Evolutionary conservation across 2,888 invertebrate species (phyloP).

Genomic region (Saturnia pavonia): DNA sequence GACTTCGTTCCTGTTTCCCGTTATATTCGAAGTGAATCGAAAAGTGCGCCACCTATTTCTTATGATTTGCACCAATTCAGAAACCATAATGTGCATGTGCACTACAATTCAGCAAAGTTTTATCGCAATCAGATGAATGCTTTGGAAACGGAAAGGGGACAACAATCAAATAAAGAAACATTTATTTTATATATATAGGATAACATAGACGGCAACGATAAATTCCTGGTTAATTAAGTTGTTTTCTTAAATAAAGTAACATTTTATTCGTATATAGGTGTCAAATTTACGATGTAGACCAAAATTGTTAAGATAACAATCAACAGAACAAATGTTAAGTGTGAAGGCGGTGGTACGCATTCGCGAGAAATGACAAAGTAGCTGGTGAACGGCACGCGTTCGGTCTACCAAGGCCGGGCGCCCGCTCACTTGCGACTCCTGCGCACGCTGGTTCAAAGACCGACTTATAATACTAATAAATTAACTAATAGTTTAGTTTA

Average conservation of each 20-base stretch:
- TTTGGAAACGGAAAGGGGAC: no score
- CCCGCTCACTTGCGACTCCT: slow-evolving; percentile 51
- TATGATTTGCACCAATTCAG: no score
- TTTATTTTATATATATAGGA: no score
- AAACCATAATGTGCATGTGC: no score
- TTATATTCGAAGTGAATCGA: no score
- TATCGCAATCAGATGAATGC: no score
- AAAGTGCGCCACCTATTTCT: no score
- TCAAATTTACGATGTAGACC: slow-evolving; percentile 29
- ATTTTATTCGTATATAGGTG: not conserved
- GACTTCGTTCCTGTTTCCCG: no score
- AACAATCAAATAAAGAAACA: no score
- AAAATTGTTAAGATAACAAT: slow-evolving; percentile 28
- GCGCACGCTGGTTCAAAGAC: slow-evolving; percentile 60
- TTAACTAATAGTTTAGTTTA: slow-evolving; percentile 24
- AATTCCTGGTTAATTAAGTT: not conserved
- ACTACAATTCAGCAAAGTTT: no score
- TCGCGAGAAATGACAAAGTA: slow-evolving; percentile 52
- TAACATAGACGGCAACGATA: not conserved
- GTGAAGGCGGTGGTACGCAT: slow-evolving; percentile 36
- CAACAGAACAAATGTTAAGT: slow-evolving; percentile 18
- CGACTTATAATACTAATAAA: slow-evolving; percentile 43
- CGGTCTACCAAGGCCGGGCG: slow-evolving; percentile 54
- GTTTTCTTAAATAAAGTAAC: not conserved
- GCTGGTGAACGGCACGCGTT: slow-evolving; percentile 43